These are phyloP conservation scores for Pachycephala philippinensis DNA, from an alignment of 2,113 vertebrate species.

Conservation along the genomic window DNA sequence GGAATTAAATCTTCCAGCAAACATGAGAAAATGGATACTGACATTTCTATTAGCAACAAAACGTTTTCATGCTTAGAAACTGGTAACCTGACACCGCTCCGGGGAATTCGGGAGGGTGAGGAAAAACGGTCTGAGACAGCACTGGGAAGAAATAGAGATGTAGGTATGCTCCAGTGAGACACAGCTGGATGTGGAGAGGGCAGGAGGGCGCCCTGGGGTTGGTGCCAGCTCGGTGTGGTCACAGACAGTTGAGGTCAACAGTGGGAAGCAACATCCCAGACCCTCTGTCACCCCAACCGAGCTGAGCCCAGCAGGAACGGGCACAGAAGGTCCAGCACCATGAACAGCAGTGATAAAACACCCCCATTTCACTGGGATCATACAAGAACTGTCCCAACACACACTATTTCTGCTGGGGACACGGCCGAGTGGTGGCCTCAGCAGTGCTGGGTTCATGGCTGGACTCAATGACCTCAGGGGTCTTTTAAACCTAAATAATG, in stretches of 20 bases:
- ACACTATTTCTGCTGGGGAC: not conserved
- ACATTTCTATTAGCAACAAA: constrained; percentile 53
- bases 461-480: not conserved
- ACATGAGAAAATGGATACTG: constrained; percentile 23
- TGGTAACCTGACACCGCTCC: not conserved
- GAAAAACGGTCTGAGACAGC: not conserved
- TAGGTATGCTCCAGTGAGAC: not conserved
- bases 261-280: not conserved
- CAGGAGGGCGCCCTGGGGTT: rapidly evolving
- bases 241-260: not conserved
- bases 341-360: rapidly evolving
- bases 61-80: constrained; percentile 19
- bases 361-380: rapidly evolving
- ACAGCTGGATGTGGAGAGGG: not conserved
- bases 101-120: constrained; percentile 3
- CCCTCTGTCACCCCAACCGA: rapidly evolving
- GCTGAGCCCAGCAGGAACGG: not conserved
- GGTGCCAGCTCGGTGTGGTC: rapidly evolving
- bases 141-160: not conserved
- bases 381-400: not conserved
- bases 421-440: not conserved
- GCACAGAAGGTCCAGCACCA: not conserved
- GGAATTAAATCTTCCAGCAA: constrained; percentile 50
- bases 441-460: not conserved
- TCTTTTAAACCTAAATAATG: rapidly evolving